Percentiles rank a stretch among this genome's conserved stretches.
phyloP scores from a whole-genome alignment of 2,797 vertebrate species.

The Carduelis carduelis region DNA sequence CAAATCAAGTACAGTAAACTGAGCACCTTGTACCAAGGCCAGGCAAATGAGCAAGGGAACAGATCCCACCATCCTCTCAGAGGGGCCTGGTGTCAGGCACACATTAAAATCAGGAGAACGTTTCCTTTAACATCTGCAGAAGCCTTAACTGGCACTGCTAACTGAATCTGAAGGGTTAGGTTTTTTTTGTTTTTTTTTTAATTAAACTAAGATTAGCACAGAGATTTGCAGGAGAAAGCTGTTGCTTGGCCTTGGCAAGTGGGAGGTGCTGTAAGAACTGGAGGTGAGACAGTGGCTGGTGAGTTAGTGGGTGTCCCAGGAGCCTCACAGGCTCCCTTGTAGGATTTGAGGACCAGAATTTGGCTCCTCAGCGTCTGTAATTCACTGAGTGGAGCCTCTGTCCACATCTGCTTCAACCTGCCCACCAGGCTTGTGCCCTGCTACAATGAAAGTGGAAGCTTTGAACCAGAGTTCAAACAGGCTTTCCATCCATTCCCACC shows the following conservation, averaged over 20 bases:
- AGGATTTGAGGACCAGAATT: not conserved
- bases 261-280: not conserved
- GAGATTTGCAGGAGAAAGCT: not conserved
- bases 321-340: not conserved
- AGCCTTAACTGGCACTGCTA: not conserved
- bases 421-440: not conserved
- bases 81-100: not conserved
- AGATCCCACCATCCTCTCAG: not conserved
- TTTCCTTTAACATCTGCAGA: not conserved
- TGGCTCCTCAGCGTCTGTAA: not conserved
- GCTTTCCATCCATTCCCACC: not conserved
- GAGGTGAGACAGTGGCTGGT: not conserved
- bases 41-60: not conserved
- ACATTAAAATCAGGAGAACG: not conserved
- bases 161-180: not conserved
- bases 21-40: not conserved
- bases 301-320: not conserved
- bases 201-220: not conserved
- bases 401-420: not conserved
- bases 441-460: not conserved
- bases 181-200: not conserved
- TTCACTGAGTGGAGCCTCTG: not conserved
- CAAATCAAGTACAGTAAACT: not conserved
- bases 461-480: not conserved
- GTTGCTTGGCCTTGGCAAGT: not conserved